These are phyloP conservation scores for Anser brachyrhynchus DNA, from an alignment of 2,113 vertebrate species.

Conservation along the genomic window DNA sequence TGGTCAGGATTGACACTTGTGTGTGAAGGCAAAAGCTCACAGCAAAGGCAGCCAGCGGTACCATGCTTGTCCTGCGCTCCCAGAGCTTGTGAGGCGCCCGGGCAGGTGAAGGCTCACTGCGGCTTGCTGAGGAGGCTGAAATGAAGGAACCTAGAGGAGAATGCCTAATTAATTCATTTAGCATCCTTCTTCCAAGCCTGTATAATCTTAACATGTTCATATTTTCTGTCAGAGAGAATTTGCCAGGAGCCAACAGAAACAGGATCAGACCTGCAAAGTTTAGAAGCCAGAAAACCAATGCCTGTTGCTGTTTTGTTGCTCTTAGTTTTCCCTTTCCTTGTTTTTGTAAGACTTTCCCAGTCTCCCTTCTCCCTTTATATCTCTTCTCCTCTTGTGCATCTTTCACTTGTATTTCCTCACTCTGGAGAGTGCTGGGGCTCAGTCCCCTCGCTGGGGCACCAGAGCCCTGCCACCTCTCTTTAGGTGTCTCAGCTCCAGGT, in stretches of 20 bases:
- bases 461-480: not conserved
- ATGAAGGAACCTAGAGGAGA: not conserved
- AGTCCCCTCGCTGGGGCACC: not conserved
- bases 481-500: not conserved
- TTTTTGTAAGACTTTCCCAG: not conserved
- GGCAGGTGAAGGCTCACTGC: not conserved
- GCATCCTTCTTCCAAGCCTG: not conserved
- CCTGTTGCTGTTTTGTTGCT: not conserved
- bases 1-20: not conserved
- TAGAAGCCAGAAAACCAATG: not conserved
- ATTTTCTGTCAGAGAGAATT: not conserved
- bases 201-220: not conserved
- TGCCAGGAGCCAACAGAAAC: not conserved
- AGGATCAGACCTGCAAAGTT: not conserved
- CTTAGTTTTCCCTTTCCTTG: not conserved
- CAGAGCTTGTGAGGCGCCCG: not conserved
- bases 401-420: not conserved
- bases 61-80: not conserved
- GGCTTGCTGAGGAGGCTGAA: not conserved
- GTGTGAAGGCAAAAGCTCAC: not conserved
- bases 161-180: not conserved
- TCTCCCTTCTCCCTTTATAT: not conserved
- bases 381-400: not conserved
- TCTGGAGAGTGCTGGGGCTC: not conserved
- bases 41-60: rapidly evolving